These are phyloP conservation scores for Uloborus diversus DNA, from an alignment of 1,140 invertebrate genomes.

Conservation along the genomic window DNA sequence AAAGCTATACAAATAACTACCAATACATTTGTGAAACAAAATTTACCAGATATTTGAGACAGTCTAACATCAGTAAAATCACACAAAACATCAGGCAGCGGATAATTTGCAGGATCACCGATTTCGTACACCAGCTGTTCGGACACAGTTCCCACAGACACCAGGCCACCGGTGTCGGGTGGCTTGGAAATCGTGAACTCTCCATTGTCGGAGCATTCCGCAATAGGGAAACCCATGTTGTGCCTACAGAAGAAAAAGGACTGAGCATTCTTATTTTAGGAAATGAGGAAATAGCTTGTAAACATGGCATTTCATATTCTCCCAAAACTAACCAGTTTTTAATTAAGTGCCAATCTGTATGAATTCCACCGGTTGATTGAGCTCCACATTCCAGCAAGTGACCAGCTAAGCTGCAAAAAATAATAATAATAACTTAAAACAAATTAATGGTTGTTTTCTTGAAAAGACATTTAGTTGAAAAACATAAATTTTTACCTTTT, in stretches of 20 bases:
- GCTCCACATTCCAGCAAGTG: slow-evolving; percentile 71
- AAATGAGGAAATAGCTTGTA: too few relatives aligned
- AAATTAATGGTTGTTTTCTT: too few relatives aligned
- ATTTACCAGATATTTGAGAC: slow-evolving; percentile 62
- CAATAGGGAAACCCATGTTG: slow-evolving; percentile 69
- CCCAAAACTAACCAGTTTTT: slow-evolving; percentile 66
- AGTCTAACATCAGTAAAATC: slow-evolving; percentile 68
- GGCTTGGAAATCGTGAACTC: slow-evolving; percentile 68
- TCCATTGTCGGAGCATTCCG: slow-evolving; percentile 66
- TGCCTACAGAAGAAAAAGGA: slow-evolving; percentile 56
- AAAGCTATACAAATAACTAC: too few relatives aligned
- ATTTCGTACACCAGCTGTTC: slow-evolving; percentile 71
- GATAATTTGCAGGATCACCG: slow-evolving; percentile 67
- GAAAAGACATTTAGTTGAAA: too few relatives aligned
- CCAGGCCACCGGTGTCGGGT: slow-evolving; percentile 67
- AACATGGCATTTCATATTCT: too few relatives aligned
- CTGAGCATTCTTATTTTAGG: not conserved
- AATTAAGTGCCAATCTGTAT: slow-evolving; percentile 69
- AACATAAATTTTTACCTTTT: too few relatives aligned
- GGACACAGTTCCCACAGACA: slow-evolving; percentile 66
- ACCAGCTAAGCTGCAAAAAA: slow-evolving; percentile 66
- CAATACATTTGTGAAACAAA: too few relatives aligned
- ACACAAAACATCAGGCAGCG: slow-evolving; percentile 69
- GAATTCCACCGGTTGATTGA: slow-evolving; percentile 69
- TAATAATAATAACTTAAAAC: not conserved